phyloP scores from a whole-genome alignment of 2,888 invertebrate species.

The Phalangium opilio region DNA sequence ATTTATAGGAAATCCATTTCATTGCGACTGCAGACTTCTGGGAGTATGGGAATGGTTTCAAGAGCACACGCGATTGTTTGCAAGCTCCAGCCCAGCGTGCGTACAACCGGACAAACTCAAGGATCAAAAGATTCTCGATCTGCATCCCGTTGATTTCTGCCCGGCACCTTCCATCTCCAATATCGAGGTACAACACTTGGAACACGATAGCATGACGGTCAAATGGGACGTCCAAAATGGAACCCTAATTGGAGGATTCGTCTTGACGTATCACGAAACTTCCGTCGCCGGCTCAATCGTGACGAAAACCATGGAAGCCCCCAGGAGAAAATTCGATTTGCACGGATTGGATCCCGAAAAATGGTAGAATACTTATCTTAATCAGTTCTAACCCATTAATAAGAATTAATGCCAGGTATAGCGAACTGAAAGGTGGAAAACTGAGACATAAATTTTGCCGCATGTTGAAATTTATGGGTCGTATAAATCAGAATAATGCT shows the following conservation, averaged over 20 bases:
- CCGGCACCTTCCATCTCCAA: conserved; percentile 65
- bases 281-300: conserved; percentile 16
- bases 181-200: conserved; percentile 72
- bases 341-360: conserved; percentile 59
- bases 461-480: no score
- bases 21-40: conserved; percentile 76
- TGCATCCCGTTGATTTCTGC: conserved; percentile 67
- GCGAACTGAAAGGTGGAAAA: no score
- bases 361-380: conserved; percentile 33
- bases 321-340: conserved; percentile 49
- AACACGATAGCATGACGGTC: conserved; percentile 60
- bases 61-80: conserved; percentile 61
- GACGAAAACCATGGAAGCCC: conserved; percentile 15
- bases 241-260: conserved; percentile 58
- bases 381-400: no score
- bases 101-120: conserved; percentile 66
- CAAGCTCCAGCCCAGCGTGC: conserved; percentile 37
- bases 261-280: conserved; percentile 55
- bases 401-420: no score
- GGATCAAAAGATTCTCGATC: conserved; percentile 55
- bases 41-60: conserved; percentile 84
- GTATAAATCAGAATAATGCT: no score
- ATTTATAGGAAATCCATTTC: conserved; percentile 61
- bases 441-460: no score
- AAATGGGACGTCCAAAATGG: conserved; percentile 73